These are phyloP conservation scores for Lamellibrachia satsuma DNA, from an alignment of 2,888 invertebrate genomes.

Conservation along the genomic window DNA sequence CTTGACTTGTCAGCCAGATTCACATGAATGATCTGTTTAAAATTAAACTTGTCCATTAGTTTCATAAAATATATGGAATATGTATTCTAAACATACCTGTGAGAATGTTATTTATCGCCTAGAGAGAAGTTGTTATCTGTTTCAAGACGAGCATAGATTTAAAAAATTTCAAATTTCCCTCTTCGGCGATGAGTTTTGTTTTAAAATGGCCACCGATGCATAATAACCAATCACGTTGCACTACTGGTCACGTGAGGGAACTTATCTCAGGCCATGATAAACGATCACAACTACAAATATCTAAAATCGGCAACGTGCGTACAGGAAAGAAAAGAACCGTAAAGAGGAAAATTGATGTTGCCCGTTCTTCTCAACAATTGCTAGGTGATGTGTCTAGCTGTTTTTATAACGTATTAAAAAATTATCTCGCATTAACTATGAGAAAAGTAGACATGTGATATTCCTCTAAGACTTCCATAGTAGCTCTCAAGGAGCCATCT, in stretches of 20 bases:
- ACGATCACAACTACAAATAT: neutral
- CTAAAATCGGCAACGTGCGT: neutral
- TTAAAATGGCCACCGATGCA: neutral
- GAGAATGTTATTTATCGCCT: neutral
- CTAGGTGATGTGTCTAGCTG: no score
- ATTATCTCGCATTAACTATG: no score
- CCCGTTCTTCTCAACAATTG: no score
- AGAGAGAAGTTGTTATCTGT: neutral
- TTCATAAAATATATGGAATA: neutral
- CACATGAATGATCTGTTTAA: no score
- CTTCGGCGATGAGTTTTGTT: neutral
- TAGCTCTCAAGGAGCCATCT: no score
- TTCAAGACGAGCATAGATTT: neutral
- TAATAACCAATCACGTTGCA: constrained; percentile 6
- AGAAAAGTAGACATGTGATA: no score
- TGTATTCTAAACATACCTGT: neutral
- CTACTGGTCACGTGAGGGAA: neutral
- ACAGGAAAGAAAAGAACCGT: neutral
- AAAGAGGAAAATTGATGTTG: neutral
- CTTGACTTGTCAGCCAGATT: no score
- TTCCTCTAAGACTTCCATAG: no score
- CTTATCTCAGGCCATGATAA: neutral
- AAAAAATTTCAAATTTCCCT: neutral
- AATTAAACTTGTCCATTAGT: neutral
- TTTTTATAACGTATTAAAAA: no score